Conservation (phyloP, 2,888 invertebrate species). For the Trichopria drosophilae region DNA sequence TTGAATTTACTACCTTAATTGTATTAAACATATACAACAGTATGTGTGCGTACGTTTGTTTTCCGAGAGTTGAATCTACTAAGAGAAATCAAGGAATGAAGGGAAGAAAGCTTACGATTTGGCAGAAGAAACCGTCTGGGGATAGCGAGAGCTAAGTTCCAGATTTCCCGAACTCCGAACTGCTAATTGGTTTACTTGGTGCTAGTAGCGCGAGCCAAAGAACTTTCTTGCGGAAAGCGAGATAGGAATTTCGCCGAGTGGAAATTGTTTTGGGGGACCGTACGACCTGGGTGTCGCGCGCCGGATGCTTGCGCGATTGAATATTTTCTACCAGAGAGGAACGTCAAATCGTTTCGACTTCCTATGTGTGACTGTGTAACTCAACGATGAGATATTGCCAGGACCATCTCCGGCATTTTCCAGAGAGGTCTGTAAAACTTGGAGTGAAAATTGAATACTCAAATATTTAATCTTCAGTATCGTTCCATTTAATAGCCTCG, state of each 20-base stretch:
- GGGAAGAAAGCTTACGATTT: conserved; percentile 42
- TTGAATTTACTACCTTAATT: no score
- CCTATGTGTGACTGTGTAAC: no score
- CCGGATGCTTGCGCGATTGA: conserved; percentile 28
- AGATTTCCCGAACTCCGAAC: conserved; percentile 44
- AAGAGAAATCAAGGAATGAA: no score
- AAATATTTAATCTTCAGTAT: no score
- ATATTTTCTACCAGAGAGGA: conserved; percentile 16
- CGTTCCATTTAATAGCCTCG: no score
- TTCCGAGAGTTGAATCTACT: no score
- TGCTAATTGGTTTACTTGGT: conserved; percentile 50
- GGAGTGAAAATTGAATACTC: no score
- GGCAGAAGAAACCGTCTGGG: conserved; percentile 39
- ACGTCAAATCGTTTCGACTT: not conserved
- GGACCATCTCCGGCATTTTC: no score
- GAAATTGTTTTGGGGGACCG: conserved; percentile 29
- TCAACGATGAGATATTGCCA: no score
- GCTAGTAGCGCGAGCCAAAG: conserved; percentile 41
- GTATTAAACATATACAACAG: no score
- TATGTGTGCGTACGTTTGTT: no score
- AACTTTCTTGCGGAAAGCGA: conserved; percentile 36
- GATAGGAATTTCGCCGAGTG: conserved; percentile 38
- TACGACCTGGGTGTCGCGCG: conserved; percentile 4
- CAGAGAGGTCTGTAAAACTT: no score
- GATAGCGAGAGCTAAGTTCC: conserved; percentile 41